Evolutionary conservation across 2,797 vertebrate genomes (phyloP), one percentile per base, ranked within the genome.

Genomic region (Huso huso): DNA sequence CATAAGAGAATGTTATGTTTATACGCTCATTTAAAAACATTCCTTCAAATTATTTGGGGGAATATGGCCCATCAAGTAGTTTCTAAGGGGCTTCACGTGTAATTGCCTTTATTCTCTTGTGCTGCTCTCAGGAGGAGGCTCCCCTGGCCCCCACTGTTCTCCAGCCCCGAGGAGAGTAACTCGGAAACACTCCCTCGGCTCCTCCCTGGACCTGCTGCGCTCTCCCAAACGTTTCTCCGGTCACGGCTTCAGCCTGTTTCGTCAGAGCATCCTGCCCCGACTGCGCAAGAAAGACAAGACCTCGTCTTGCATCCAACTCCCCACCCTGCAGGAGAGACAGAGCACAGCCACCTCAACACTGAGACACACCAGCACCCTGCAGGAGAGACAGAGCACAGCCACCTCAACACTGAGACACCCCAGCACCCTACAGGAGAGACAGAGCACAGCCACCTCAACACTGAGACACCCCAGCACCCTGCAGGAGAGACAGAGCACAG

Each of bases 301-400:
- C 70, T 88, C 87, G 0, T 89, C 89, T 73, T 90, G 87, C 74
- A 78, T 82, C 0, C 82, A 87, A 73, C 84, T 91, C 70, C 79
- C 71, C 62, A 82, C 86, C 8, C 75, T 81, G 66, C 72, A 78
- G 0, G 80, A 84, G 61, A 77, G 78, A 55, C 71, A 72, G 53
- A 9, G 23, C 53, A n/a, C 66, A 60, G 8, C 61, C 63, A 52
- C 64, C 65, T 37, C 23, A 37, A 37, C 23, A 37, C 23, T 37
- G 23, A 37, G 23, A 37, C 82, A 87, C 72, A 83, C 90, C 70
- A 79, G 72, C 62, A 81, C 86, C 8, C 75, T 81, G 66, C 72
- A 78, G 0, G 79, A 84, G 61, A 77, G 78, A 55, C 71, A 72
- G 53, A 9, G 23, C 53, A n/a, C 66, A 60, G 8, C 61, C 63